Conservation (phyloP, 2,888 invertebrate genomes). For the Noctua janthina region DNA sequence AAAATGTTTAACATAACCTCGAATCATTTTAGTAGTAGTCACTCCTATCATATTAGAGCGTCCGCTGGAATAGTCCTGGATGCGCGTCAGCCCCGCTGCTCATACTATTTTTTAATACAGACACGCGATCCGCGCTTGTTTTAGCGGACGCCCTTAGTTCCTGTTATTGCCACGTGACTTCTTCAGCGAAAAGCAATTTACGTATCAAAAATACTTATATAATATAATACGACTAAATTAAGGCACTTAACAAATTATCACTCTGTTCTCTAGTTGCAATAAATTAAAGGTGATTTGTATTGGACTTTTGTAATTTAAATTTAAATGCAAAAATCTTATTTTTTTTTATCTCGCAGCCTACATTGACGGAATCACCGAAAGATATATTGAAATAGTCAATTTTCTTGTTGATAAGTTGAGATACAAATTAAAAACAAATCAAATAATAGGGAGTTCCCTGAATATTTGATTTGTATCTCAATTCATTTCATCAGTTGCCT, state of each 20-base stretch:
- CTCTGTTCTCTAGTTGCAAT: not conserved
- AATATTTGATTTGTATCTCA: not conserved
- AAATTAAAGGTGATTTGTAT: no score
- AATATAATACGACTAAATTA: not conserved
- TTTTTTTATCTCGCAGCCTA: no score
- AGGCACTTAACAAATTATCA: constrained; percentile 5
- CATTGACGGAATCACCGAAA: not conserved
- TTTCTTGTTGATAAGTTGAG: not conserved
- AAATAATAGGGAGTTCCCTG: not conserved
- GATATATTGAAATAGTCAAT: not conserved
- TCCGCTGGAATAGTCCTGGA: not conserved
- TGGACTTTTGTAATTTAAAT: no score
- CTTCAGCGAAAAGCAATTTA: not conserved
- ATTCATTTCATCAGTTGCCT: not conserved
- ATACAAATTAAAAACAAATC: not conserved
- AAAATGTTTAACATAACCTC: no score
- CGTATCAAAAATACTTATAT: not conserved
- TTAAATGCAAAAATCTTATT: no score
- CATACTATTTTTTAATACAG: no score
- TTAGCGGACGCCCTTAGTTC: not conserved
- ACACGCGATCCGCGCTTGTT: not conserved
- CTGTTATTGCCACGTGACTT: not conserved
- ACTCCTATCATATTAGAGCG: not conserved
- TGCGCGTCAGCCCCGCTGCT: not conserved
- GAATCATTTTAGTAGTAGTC: no score